Base-by-base conservation (phyloP, 2,797 vertebrate species). In the Liparis tanakae region DNA sequence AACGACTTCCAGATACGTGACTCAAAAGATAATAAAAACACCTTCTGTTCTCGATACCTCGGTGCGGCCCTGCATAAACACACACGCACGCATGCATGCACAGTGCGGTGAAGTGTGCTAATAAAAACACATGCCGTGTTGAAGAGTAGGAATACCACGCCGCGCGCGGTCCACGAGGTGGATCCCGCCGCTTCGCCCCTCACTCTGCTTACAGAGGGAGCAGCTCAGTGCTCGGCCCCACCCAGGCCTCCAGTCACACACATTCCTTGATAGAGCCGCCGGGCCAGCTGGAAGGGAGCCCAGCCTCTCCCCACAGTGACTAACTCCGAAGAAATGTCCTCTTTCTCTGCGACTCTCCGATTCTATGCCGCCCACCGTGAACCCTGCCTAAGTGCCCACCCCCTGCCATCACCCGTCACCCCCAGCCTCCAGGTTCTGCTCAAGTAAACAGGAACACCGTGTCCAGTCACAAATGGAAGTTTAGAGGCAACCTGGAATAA, bases 211-310 rank as follows among this genome's bases (percentile, higher is more conserved):
- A 54, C 78, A 72, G 58, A 84, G 82, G 74, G 83, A 85, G 83
- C 72, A 80, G 76, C 70, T 73, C 72, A 59, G 64, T 72, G 78
- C 58, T 60, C 74, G 58, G 85, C 91, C 91, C 92, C 92, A 92
- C 94, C 94, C 94, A 88, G 89, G 89, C 84, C 90, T 93, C 87
- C 66, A 94, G 91, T 94, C 94, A 92, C 88, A 94, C 90, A 88
- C 93, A 95, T 95, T 95, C 94, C 90, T 94, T 93, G 90, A 94
- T 92, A 93, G 89, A 93, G 87, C 92, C 57, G 83, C 89, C 89
- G 92, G 89, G 93, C 94, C 93, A 94, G 91, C 93, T 94, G 94
- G 94, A 95, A 92, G 79, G 74, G 78, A 79, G 95, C 95, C 95
- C 91, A 87, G 90, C 91, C 91, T 92, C 94, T 94, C 92, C 93